Conservation (phyloP, 2,888 invertebrate genomes). For the Phytoseiulus persimilis region DNA sequence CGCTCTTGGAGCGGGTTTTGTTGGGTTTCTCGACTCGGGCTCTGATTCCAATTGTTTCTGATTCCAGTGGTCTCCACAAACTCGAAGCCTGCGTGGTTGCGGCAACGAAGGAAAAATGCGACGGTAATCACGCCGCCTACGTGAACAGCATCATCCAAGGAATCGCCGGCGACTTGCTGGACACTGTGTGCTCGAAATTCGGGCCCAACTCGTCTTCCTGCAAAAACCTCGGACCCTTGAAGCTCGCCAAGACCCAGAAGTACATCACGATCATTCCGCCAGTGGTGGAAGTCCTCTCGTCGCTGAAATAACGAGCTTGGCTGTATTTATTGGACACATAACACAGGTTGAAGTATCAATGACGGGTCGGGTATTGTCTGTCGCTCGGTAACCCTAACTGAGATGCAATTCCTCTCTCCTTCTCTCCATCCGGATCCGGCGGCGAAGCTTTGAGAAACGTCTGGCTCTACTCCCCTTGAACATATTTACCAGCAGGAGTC, state of each 20-base stretch:
- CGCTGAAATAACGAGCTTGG: not conserved
- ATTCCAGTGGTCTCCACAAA: slow-evolving; percentile 1
- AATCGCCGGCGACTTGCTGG: not conserved
- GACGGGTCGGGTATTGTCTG: too few relatives aligned
- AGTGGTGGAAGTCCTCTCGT: not conserved
- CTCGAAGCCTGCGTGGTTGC: not conserved
- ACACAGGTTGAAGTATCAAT: not conserved
- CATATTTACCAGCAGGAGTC: not conserved
- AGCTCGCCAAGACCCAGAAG: not conserved
- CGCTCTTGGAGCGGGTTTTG: not conserved
- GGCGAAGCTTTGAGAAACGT: not conserved
- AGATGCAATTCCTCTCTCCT: too few relatives aligned
- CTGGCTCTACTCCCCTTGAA: not conserved
- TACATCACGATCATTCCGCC: not conserved
- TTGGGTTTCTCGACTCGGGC: not conserved
- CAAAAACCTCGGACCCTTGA: not conserved
- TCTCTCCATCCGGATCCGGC: too few relatives aligned
- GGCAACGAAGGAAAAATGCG: not conserved
- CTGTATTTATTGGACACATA: not conserved
- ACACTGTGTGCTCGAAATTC: not conserved
- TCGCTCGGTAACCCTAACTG: too few relatives aligned
- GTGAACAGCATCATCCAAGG: not conserved
- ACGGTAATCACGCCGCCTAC: not conserved
- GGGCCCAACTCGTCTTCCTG: not conserved
- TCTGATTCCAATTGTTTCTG: not conserved